Percentiles rank a stretch among this genome's conserved stretches.
These are phyloP conservation scores for Phalacrocorax brasilianus DNA, from an alignment of 2,113 vertebrate genomes.

Conservation along the genomic window DNA sequence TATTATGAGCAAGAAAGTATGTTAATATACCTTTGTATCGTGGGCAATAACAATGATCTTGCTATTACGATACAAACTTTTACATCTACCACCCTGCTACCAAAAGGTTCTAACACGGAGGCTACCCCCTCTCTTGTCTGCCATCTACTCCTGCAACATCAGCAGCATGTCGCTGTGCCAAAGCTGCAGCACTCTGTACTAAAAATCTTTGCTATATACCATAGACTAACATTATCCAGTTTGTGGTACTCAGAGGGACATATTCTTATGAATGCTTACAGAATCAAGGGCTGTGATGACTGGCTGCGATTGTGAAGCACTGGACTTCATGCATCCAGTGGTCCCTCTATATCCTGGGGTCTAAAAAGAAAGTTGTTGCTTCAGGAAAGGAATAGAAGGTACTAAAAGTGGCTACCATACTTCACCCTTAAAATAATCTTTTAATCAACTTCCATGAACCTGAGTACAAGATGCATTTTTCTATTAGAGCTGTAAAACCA, in stretches of 20 bases:
- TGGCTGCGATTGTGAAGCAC: background rate
- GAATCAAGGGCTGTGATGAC: background rate
- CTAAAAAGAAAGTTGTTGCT: background rate
- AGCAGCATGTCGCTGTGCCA: fast-evolving
- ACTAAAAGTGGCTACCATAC: background rate
- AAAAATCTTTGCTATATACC: background rate
- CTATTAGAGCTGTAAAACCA: background rate
- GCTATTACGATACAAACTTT: background rate
- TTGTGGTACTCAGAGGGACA: background rate
- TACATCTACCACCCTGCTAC: background rate
- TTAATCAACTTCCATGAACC: background rate
- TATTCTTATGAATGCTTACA: background rate
- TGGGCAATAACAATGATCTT: background rate
- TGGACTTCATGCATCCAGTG: background rate
- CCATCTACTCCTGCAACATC: background rate
- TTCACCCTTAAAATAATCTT: background rate
- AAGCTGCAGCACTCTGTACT: background rate
- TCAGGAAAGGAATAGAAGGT: background rate
- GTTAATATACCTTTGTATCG: background rate
- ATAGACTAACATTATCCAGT: background rate
- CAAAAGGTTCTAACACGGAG: background rate
- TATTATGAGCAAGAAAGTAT: background rate
- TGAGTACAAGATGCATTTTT: background rate
- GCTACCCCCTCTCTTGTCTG: background rate
- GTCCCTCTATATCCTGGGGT: background rate